A percentile compares a stretch with the other conserved stretches of the same genome.
Evolutionary conservation across 2,888 invertebrate genomes (phyloP).

Genomic region (Drosophila eohydei): DNA sequence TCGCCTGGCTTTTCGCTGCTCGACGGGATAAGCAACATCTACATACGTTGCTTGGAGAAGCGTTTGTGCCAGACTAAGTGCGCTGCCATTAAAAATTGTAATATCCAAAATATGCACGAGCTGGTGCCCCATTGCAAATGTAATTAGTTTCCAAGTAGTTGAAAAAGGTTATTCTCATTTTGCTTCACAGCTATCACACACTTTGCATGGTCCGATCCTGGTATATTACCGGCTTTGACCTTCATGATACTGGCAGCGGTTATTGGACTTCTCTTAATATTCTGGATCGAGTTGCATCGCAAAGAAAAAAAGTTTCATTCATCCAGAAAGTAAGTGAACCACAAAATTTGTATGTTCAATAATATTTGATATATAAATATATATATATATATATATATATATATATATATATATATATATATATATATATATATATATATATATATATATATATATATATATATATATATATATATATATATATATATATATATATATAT

Average conservation of each 20-base stretch:
- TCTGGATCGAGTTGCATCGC: conserved; percentile 71
- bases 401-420: too few relatives aligned
- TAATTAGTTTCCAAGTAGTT: conserved; percentile 42
- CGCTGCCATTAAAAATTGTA: conserved; percentile 35
- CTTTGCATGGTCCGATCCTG: conserved; percentile 71
- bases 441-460: too few relatives aligned
- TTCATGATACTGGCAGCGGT: conserved; percentile 50
- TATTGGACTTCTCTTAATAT: conserved; percentile 49
- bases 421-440: too few relatives aligned
- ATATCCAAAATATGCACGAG: conserved; percentile 56
- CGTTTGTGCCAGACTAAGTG: conserved; percentile 59
- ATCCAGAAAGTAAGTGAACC: conserved; percentile 56
- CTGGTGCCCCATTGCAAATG: conserved; percentile 65
- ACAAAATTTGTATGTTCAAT: not conserved
- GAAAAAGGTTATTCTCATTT: too few relatives aligned
- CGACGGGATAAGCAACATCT: conserved; percentile 76
- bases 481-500: too few relatives aligned
- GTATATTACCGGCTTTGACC: conserved; percentile 60
- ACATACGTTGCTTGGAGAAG: conserved; percentile 55
- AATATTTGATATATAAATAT: too few relatives aligned
- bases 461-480: too few relatives aligned
- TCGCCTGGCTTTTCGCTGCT: conserved; percentile 74
- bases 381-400: too few relatives aligned
- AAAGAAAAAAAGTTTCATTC: conserved; percentile 63
- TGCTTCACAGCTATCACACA: conserved; percentile 50